Percentiles rank a stretch among this genome's conserved stretches.
Evolutionary conservation across 2,113 vertebrate species (phyloP).

Genomic region (Atherinomorus stipes): DNA sequence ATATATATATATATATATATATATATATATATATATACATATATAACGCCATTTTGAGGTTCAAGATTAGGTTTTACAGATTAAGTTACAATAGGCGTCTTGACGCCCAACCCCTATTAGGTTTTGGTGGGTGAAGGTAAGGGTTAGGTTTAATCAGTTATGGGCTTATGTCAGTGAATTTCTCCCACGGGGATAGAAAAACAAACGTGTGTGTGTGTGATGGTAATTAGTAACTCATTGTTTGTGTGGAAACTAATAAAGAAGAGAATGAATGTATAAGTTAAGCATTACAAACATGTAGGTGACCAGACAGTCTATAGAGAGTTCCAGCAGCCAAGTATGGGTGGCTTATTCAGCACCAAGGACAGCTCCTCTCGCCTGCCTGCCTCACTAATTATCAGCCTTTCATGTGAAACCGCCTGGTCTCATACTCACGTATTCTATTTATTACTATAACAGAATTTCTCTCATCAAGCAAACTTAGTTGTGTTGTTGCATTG

Average conservation of each 20-base stretch:
- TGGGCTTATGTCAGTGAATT: too few relatives aligned
- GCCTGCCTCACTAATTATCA: slow-evolving; percentile 32
- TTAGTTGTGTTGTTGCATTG: slow-evolving; percentile 20
- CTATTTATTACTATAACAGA: slow-evolving; percentile 31
- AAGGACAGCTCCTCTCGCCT: slow-evolving; percentile 63
- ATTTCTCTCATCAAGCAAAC: slow-evolving; percentile 13
- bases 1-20: too few relatives aligned
- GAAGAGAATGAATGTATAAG: background rate
- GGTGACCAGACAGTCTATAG: slow-evolving; percentile 12
- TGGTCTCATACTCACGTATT: slow-evolving; percentile 15
- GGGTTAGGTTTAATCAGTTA: too few relatives aligned
- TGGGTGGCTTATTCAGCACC: slow-evolving; percentile 74
- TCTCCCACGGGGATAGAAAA: too few relatives aligned
- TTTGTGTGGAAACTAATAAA: background rate
- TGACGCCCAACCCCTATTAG: too few relatives aligned
- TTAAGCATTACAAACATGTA: slow-evolving; percentile 12
- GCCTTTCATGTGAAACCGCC: slow-evolving; percentile 9
- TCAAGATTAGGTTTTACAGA: too few relatives aligned
- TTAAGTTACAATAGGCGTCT: too few relatives aligned
- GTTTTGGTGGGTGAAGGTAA: too few relatives aligned
- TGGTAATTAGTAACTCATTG: background rate
- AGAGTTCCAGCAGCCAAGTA: slow-evolving; percentile 33
- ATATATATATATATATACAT: too few relatives aligned
- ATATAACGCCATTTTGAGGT: too few relatives aligned
- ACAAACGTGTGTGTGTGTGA: background rate